phyloP scores from a whole-genome alignment of 2,797 vertebrate species.

The Enteromius thamalakanensis region DNA sequence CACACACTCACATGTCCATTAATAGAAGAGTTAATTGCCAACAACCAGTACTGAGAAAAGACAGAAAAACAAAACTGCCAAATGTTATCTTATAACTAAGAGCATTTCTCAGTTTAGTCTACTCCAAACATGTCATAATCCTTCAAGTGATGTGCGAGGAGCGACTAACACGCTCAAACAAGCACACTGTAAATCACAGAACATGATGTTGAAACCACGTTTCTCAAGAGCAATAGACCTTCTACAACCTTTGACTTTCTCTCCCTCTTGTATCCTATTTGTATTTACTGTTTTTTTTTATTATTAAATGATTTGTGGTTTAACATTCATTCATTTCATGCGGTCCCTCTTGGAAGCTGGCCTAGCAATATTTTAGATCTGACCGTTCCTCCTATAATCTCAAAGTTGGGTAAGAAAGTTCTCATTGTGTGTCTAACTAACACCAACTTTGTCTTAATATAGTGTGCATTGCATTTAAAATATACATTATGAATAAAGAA shows the following conservation, averaged over 20 bases:
- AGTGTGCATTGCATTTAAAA: too few relatives aligned
- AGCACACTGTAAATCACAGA: conserved; percentile 20
- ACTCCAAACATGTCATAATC: conserved; percentile 5
- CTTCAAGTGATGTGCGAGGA: not conserved
- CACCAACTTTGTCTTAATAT: not conserved
- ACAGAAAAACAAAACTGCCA: conserved; percentile 32
- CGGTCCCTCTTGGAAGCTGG: not conserved
- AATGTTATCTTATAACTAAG: conserved; percentile 28
- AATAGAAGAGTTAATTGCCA: not conserved
- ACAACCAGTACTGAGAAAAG: conserved; percentile 17
- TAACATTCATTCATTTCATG: not conserved
- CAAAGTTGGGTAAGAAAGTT: not conserved
- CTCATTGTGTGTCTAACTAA: not conserved
- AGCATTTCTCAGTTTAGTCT: conserved; percentile 20
- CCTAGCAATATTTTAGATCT: not conserved
- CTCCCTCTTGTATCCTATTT: not conserved
- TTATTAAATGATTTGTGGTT: not conserved
- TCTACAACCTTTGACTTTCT: not conserved
- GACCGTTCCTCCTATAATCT: not conserved
- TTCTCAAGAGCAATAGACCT: conserved; percentile 19
- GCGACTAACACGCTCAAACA: conserved; percentile 30
- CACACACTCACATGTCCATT: not conserved
- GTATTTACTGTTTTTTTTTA: not conserved
- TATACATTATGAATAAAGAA: not conserved
- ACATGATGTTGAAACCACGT: conserved; percentile 25